These are phyloP conservation scores for Tromatobia lineatoria DNA, from an alignment of 2,888 invertebrate genomes.

Conservation along the genomic window DNA sequence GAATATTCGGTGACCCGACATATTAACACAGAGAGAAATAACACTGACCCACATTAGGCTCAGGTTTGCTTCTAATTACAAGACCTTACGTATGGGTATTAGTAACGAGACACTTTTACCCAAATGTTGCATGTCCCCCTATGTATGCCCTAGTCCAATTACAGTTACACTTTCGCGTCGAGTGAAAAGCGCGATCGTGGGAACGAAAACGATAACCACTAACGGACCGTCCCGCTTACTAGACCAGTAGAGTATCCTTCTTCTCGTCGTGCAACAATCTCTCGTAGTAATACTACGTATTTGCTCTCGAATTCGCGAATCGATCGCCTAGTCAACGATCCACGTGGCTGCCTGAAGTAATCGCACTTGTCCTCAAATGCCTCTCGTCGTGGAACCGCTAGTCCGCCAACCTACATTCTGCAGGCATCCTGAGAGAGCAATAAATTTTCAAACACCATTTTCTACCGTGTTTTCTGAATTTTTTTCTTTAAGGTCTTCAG, in stretches of 20 bases:
- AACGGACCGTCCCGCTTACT: slow-evolving; percentile 28
- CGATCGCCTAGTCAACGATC: slow-evolving; percentile 58
- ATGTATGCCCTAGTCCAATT: slow-evolving; percentile 56
- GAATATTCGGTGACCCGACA: slow-evolving; percentile 32
- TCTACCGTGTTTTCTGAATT: neutral
- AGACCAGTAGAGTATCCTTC: neutral
- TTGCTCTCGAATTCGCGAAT: slow-evolving; percentile 21
- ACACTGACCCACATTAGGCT: slow-evolving; percentile 46
- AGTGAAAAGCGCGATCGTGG: slow-evolving; percentile 60
- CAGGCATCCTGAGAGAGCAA: slow-evolving; percentile 21
- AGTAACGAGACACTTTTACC: slow-evolving; percentile 44
- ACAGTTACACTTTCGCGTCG: slow-evolving; percentile 66
- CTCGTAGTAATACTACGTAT: neutral
- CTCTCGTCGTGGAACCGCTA: slow-evolving; percentile 3
- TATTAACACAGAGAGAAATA: slow-evolving; percentile 1
- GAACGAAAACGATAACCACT: slow-evolving; percentile 60
- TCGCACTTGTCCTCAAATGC: slow-evolving; percentile 31
- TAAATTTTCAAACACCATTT: slow-evolving; percentile 10
- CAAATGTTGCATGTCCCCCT: slow-evolving; percentile 36
- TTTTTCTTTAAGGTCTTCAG: too few species aligned
- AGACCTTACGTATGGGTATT: neutral
- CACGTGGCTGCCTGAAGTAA: slow-evolving; percentile 64
- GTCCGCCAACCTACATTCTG: slow-evolving; percentile 10
- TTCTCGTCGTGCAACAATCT: slow-evolving; percentile 11
- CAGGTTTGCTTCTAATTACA: neutral